Base-by-base conservation (phyloP, 2,113 vertebrate species). In the Pipa parva region DNA sequence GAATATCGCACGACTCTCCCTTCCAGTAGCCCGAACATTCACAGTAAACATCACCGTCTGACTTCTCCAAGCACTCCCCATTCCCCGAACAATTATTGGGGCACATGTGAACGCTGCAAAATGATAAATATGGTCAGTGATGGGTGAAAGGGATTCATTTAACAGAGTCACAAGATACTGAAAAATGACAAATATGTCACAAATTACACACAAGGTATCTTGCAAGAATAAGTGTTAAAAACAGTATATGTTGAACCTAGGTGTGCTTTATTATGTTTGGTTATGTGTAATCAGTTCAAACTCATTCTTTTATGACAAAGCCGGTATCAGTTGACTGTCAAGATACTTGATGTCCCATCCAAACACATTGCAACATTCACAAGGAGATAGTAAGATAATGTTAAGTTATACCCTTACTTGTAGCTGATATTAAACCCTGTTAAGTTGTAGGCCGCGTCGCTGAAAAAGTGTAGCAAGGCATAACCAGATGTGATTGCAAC, bases 351-450 rank as follows among this genome's bases (percentile, higher is more conserved):
- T 9, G 7, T 37, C 33, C 33, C 33, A 37, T 9, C 7, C 7
- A 37, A 13, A 7, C 33, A 37, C 13, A 37, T 37, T 37, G 7
- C 7, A 9, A 9, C 13, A 37, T 7, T 9, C 7, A 13, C 33
- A 7, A 7, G 13, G 13, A 36, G 33, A 36, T 36, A 7, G 13
- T 6, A 45, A 4, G 39, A 10, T 49, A 18, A 49, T 49, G 21
- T 9, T 22, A 7, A 2, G 7, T 13, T 15, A 13, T 25, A 13
- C 9, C 33, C 85, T 90, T 84, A 90, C 90, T 75, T 88, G 81
- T 98, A 99, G 0, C 93, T 96, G 76, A 99, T 96, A 88, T 99
- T 97, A 83, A 99, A 98, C 70, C 97, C 97, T 0, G 97, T 99
- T 72, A 99, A 87, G 77, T 99, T 99, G 80, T 99, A 99, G 63